Percentiles rank a stretch among this genome's conserved stretches.
phyloP scores from a whole-genome alignment of 1,140 invertebrate genomes.

The Meloidogyne floridensis region DNA sequence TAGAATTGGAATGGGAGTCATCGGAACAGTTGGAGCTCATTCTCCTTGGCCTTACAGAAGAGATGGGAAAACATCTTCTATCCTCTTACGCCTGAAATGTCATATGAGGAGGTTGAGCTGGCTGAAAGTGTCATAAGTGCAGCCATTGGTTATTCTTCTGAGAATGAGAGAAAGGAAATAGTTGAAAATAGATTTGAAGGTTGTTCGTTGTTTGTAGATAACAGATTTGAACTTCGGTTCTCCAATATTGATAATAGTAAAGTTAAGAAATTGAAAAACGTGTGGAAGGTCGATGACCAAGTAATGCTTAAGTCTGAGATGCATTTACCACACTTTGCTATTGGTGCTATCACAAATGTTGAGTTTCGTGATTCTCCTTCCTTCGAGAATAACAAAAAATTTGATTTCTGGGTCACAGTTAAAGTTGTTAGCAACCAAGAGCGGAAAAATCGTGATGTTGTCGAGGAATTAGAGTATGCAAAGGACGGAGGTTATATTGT shows the following conservation, averaged over 20 bases:
- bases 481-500: no score
- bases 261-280: conserved; percentile 14
- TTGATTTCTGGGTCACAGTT: no score
- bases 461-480: no score
- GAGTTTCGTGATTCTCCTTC: background rate
- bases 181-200: background rate
- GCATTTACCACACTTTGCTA: background rate
- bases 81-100: background rate
- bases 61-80: background rate
- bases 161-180: background rate
- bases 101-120: background rate
- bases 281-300: background rate
- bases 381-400: no score
- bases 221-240: background rate
- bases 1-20: background rate
- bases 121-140: background rate
- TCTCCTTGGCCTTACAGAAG: background rate
- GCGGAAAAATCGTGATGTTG: no score
- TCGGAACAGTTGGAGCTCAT: background rate
- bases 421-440: no score
- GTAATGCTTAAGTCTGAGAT: background rate
- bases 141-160: background rate
- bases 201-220: background rate
- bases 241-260: background rate
- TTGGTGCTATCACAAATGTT: background rate